Evolutionary conservation across 2,888 invertebrate genomes (phyloP), one percentile per base, ranked within the genome.

Genomic region (Dusona sp.): DNA sequence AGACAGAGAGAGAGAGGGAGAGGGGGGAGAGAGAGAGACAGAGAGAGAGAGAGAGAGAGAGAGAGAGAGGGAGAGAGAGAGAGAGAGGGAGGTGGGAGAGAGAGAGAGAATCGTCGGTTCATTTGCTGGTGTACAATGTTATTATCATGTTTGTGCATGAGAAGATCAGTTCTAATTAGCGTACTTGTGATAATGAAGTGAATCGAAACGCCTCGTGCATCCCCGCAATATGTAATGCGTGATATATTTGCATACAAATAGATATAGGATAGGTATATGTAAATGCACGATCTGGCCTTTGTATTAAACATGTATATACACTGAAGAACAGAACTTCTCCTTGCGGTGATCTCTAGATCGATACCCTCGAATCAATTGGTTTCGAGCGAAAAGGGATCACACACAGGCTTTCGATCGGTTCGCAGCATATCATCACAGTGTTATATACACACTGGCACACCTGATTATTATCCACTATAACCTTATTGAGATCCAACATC

Each of bases 351-450:
- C 45, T 85, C 79, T 81, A 65, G 82, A 57, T 25, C 80, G 74
- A 79, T 73, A 74, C 84, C n/a, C 89, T 79, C 74, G 88, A 82
- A 85, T 89, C 90, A 89, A 92, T 91, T 89, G 89, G 89, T 87
- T 90, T 92, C 91, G 91, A 89, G 89, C 89, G 90, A 87, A 88
- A 90, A 83, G 86, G 90, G 86, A 92, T 92, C 90, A 90, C 87
- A 89, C 89, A 90, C 91, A 90, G 91, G 85, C 79, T 85, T 84
- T 78, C 80, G 79, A 81, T 89, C 84, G 73, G 79, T 77, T 75
- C 74, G 87, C 88, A 84, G 87, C 83, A 51, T 85, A 83, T 84
- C 85, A 80, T 89, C 89, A 81, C 82, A 57, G 54, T 36, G 51
- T 36, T 36, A 22, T 36, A 68, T 48, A 68, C 67, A 74, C 68